phyloP scores from a whole-genome alignment of 2,888 invertebrate genomes.

The Plagiodera versicolora region DNA sequence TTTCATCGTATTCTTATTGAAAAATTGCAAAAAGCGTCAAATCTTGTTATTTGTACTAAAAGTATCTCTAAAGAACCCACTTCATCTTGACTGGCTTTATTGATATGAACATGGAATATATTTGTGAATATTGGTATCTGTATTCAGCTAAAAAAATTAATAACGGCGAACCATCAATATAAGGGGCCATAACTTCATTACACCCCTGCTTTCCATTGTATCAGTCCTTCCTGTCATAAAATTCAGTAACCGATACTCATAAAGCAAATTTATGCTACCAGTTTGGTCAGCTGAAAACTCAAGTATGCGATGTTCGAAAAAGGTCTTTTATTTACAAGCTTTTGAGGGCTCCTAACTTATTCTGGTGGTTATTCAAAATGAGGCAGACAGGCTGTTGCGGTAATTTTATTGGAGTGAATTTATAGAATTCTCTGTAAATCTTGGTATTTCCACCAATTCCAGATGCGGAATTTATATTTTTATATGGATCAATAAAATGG shows the following conservation, averaged over 20 bases:
- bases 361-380: slow-evolving; percentile 19
- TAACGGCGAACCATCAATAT: slow-evolving; percentile 11
- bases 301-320: slow-evolving; percentile 26
- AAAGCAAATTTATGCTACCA: slow-evolving; percentile 29
- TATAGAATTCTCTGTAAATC: not conserved
- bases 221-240: slow-evolving; percentile 21
- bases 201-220: slow-evolving; percentile 15
- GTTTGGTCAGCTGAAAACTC: slow-evolving; percentile 33
- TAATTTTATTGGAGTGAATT: slow-evolving; percentile 1
- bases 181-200: not conserved
- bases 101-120: too few relatives aligned
- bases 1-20: too few relatives aligned
- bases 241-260: slow-evolving; percentile 25
- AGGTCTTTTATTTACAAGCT: slow-evolving; percentile 21
- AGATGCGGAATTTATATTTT: not conserved
- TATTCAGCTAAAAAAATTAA: too few relatives aligned
- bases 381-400: slow-evolving; percentile 18
- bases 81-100: too few relatives aligned
- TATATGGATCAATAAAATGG: slow-evolving; percentile 9
- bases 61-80: too few relatives aligned
- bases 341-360: slow-evolving; percentile 21
- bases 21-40: too few relatives aligned
- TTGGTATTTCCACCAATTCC: not conserved
- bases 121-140: too few relatives aligned
- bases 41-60: too few relatives aligned